Base-by-base conservation (phyloP, 1,140 invertebrate species). In the Tachypleus tridentatus region DNA sequence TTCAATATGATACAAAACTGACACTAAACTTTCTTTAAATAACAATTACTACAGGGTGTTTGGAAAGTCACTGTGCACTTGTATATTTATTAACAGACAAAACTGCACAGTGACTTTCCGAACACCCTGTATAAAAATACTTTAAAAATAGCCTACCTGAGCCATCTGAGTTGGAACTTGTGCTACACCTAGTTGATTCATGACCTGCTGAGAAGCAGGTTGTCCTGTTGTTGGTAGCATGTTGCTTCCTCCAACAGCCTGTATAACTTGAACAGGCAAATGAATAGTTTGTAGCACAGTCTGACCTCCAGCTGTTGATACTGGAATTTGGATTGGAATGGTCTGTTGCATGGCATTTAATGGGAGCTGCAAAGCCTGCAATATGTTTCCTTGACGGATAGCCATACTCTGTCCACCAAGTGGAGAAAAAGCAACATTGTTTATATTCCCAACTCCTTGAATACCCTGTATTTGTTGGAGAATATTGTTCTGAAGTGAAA, bases 211-310 rank as follows among this genome's bases (percentile, higher is more conserved):
- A 29, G 67, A 63, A 9, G 64, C 63, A 29, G 64, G 64, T 47
- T 68, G 67, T n/a, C 79, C 81, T 77, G 61, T 77, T 78, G 72
- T 71, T 60, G 76, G 74, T n/a, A 78, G 69, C 29, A 80, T 69
- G 69, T 79, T 70, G 10, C 63, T 77, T 69, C 75, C 84, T 72
- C 82, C 74, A 67, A 72, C 79, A 6, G 82, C 77, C 9, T 84
- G 81, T 3, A 88, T 78, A 2, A 87, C 80, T 76, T 93, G 89
- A 47, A 93, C 81, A 0, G 91, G 92, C 71, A 96, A 86, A 76
- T 96, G 91, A 3, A 95, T 85, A 0, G 92, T 95, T 74, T 96
- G 92, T 75, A 92, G 91, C 62, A 95, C 84, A 0, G 91, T 95
- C 76, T 96, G 92, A 0, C 93, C 93, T 76, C 88, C 89, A 11